A percentile compares a stretch with the other conserved stretches of the same genome.
Conservation (phyloP, 2,888 invertebrate genomes). For the Campaea margaritaria region DNA sequence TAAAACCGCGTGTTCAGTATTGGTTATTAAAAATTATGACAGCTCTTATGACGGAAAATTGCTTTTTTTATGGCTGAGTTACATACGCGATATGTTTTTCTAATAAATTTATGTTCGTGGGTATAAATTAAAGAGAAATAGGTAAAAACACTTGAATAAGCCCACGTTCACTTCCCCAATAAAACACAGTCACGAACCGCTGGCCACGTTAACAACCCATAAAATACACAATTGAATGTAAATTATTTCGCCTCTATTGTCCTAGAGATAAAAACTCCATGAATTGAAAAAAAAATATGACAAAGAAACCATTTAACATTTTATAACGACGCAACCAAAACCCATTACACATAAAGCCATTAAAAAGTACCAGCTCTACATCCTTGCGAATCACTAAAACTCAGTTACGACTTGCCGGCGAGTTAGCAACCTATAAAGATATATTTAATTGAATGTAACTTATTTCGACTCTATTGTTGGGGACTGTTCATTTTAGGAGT, state of each 20-base stretch:
- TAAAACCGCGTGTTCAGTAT: conserved; percentile 3
- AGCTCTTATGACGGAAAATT: background rate
- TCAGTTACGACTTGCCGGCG: conserved; percentile 39
- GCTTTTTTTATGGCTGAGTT: background rate
- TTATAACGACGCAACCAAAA: background rate
- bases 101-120: too few species aligned
- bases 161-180: too few species aligned
- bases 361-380: conserved; percentile 1
- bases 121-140: too few species aligned
- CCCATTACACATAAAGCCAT: background rate
- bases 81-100: background rate
- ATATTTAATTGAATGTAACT: conserved; percentile 67
- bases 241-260: too few species aligned
- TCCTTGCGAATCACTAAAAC: conserved; percentile 27
- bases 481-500: conserved; percentile 41
- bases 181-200: too few species aligned
- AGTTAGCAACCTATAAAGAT: conserved; percentile 59
- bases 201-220: too few species aligned
- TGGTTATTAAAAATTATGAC: conserved; percentile 2
- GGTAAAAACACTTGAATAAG: too few species aligned
- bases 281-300: background rate
- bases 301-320: background rate
- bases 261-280: too few species aligned
- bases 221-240: too few species aligned
- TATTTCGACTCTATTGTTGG: conserved; percentile 48